Conservation (phyloP, 1,140 invertebrate genomes). For the Drosophila navojoa region DNA sequence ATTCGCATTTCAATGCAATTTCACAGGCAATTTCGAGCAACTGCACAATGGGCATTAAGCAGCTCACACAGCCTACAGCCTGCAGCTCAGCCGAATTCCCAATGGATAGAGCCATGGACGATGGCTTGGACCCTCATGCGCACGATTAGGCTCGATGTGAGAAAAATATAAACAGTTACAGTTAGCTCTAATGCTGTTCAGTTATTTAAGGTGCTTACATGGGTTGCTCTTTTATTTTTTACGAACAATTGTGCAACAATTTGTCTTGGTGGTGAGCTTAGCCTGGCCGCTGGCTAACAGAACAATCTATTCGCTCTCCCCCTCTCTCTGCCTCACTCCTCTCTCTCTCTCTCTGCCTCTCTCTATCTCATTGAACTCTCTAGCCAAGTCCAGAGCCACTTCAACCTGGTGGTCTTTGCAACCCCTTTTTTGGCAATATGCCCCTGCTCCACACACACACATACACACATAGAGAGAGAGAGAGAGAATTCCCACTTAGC, state of each 20-base stretch:
- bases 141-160: slow-evolving; percentile 65
- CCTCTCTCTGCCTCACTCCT: neutral
- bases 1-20: slow-evolving; percentile 78
- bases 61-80: slow-evolving; percentile 38
- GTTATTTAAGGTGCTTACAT: slow-evolving; percentile 79
- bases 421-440: slow-evolving; percentile 55
- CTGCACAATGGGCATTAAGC: slow-evolving; percentile 70
- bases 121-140: slow-evolving; percentile 39
- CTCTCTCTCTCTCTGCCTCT: neutral
- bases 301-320: slow-evolving; percentile 12
- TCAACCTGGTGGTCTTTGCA: slow-evolving; percentile 44
- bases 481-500: slow-evolving; percentile 52
- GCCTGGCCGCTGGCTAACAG: slow-evolving; percentile 54
- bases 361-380: neutral
- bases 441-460: neutral
- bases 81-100: slow-evolving; percentile 17
- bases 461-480: neutral
- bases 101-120: slow-evolving; percentile 1
- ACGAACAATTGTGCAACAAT: slow-evolving; percentile 71
- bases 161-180: slow-evolving; percentile 50
- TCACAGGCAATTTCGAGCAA: slow-evolving; percentile 72
- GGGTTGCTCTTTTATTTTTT: slow-evolving; percentile 66
- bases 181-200: slow-evolving; percentile 40
- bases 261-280: slow-evolving; percentile 78
- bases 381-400: slow-evolving; percentile 31